Evolutionary conservation across 2,888 invertebrate genomes (phyloP), one percentile per base, ranked within the genome.

Genomic region (Halictus ligatus): DNA sequence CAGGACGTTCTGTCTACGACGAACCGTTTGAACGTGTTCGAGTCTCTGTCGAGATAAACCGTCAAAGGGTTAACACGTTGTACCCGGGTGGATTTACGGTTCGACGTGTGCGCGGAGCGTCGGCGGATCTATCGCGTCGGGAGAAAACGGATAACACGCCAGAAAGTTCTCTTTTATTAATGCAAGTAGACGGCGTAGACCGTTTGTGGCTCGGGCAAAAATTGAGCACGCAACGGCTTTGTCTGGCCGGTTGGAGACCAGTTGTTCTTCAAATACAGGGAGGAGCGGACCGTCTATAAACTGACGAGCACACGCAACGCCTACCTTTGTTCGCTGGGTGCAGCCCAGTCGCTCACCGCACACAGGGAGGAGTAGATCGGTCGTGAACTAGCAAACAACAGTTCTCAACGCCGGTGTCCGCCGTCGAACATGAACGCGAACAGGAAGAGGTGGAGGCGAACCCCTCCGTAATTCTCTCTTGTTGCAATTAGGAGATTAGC

Each of bases 231-330:
- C 67, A 48, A 8, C 2, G 77, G 48, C 78, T 78, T 78, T 78
- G 78, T 78, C 78, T 40, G 48, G 64, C 18, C 76, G 72, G 25
- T 71, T 0, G 25, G 43, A 46, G 46, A 46, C 25, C 72, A 46
- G 72, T 72, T 48, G 73, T 73, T 73, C 73, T 25, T 73, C 29
- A 73, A 73, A 73, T 48, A 29, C 48, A 69, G 73, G 29, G 73
- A 73, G 73, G 73, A 73, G 73, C 48, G 21, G 29, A 83, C 13
- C 43, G 72, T 76, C 72, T 73, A 72, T 76, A 73, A 83, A 81
- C 75, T 71, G 81, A 72, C 75, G 81, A 40, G 75, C 76, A 64
- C 48, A 73, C 76, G 83, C 71, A 73, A 84, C 83, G 83, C 83
- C 83, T 69, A 69, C 83, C 83, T 84, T 84, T 84, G 83, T 83